Base-by-base conservation (phyloP, 2,888 invertebrate species). In the Loripinus fragilis region DNA sequence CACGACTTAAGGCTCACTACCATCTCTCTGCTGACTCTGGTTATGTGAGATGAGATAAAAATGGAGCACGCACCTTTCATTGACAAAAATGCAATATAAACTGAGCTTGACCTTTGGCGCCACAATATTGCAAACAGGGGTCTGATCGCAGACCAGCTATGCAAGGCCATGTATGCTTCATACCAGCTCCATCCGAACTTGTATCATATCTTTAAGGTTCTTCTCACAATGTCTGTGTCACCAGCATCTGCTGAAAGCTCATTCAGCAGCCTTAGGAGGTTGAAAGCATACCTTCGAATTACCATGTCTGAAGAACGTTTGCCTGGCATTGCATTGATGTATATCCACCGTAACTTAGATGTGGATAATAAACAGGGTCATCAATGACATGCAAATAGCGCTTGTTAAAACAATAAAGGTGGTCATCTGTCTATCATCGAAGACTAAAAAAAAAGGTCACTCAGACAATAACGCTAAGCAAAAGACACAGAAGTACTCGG, bases 241-340 rank as follows among this genome's bases (percentile, higher is more conserved):
- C n/a, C 48, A n/a, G 48, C 48, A 48, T 48, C 48, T 48, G 48
- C 48, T 48, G 48, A 48, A 48, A 48, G n/a, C 3, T 48, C 48
- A 48, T 48, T 48, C 48, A 48, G 48, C 17, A 48, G 3, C 20
- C 48, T 48, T 48, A 48, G 48, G 48, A 48, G 48, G 20, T 20
- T 48, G 48, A 48, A 48, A 48, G 3, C 48, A 2, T 48, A 48
- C 48, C 48, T 48, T 15, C 48, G 48, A 48, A 48, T 15, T 17
- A 48, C 48, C 48, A n/a, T n/a, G n/a, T n/a, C n/a, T n/a, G 3
- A 5, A 48, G 17, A 17, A n/a, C 7, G 48, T n/a, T 48, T 48
- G 48, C 7, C 48, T 48, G 20, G 48, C 17, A 8, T 48, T 8
- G 48, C 48, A 15, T 20, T 48, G 48, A 20, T 48, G 48, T 20